phyloP scores from a whole-genome alignment of 1,140 invertebrate species.

The Pseudomyrmex gracilis region DNA sequence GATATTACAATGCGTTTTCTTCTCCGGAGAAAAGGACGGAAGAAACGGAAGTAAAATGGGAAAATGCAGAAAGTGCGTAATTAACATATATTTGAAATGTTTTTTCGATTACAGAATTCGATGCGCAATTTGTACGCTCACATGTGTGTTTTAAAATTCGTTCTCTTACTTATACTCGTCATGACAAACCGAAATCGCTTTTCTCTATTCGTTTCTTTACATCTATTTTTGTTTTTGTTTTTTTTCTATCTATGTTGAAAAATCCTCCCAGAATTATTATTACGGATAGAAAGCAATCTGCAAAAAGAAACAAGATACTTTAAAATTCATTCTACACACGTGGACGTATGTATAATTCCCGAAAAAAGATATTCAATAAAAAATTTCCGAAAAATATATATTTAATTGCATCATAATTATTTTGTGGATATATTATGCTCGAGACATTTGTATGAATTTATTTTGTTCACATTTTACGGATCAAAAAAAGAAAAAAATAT shows the following conservation, averaged over 20 bases:
- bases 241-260: background rate
- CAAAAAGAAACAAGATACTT: background rate
- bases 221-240: no score
- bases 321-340: background rate
- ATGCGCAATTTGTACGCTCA: background rate
- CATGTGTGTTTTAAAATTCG: background rate
- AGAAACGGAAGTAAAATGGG: background rate
- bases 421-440: background rate
- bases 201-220: background rate
- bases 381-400: no score
- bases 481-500: background rate
- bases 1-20: no score
- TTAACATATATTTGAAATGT: slow-evolving; percentile 7
- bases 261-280: background rate
- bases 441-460: background rate
- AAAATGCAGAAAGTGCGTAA: background rate
- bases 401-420: no score
- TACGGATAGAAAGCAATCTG: background rate
- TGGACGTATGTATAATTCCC: background rate
- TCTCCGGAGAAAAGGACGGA: background rate
- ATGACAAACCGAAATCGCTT: background rate
- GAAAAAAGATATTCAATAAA: no score
- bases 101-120: background rate
- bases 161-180: background rate
- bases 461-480: background rate